Percentiles rank a stretch among this genome's conserved stretches.
Evolutionary conservation across 2,797 vertebrate species (phyloP).

Genomic region (Graptemys geographica): DNA sequence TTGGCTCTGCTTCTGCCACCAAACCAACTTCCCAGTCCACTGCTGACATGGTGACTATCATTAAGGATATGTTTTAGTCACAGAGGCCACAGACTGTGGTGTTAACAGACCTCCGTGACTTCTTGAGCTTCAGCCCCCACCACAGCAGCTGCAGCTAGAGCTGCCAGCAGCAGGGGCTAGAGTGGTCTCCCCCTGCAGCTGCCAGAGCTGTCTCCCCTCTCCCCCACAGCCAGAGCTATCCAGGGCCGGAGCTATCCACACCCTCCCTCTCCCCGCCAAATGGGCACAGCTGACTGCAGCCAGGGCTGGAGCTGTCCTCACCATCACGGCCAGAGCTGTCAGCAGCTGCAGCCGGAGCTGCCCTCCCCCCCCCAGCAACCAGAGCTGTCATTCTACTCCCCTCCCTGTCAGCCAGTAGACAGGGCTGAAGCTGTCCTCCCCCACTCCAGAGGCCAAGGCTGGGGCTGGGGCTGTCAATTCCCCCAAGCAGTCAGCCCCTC

Average conservation of each 20-base stretch:
- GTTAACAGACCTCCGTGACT: background rate
- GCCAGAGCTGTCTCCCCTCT: too few species aligned
- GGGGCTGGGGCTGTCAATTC: background rate
- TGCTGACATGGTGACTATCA: background rate
- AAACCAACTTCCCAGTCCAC: background rate
- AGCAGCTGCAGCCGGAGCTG: too few species aligned
- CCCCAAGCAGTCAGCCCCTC: background rate
- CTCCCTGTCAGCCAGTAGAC: too few species aligned
- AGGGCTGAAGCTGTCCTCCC: too few species aligned
- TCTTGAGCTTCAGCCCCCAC: background rate
- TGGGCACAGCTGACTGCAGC: too few species aligned
- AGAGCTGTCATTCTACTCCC: background rate
- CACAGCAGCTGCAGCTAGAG: background rate
- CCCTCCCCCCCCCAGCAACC: background rate
- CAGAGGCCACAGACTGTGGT: background rate
- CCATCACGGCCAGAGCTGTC: too few species aligned
- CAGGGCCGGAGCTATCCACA: too few species aligned
- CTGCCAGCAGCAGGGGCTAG: too few species aligned
- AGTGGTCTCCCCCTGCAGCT: too few species aligned
- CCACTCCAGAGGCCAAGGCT: background rate
- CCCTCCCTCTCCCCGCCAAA: too few species aligned
- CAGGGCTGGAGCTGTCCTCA: background rate
- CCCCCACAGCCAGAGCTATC: too few species aligned
- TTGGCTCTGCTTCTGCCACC: constrained; percentile 32
- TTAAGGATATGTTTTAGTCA: background rate